phyloP scores from a whole-genome alignment of 2,797 vertebrate genomes.

The Hypotaenidia philippensis region DNA sequence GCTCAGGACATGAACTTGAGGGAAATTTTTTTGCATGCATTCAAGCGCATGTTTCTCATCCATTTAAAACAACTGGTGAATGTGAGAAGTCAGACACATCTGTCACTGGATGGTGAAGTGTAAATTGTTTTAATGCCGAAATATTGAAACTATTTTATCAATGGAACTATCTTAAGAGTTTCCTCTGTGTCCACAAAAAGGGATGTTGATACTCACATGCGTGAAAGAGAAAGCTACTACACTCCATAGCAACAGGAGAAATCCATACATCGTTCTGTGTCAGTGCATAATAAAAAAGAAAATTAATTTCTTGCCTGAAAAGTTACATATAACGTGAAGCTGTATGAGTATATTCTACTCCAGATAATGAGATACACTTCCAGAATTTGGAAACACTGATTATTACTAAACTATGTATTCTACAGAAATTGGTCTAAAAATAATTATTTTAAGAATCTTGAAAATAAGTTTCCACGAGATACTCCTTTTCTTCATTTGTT shows the following conservation, averaged over 20 bases:
- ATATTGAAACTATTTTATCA: not conserved
- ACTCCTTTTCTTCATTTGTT: not conserved
- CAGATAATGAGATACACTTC: not conserved
- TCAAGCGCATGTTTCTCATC: not conserved
- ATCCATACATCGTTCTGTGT: not conserved
- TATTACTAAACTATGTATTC: not conserved
- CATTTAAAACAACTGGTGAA: not conserved
- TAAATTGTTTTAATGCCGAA: not conserved
- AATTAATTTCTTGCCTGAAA: not conserved
- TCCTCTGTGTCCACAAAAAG: not conserved
- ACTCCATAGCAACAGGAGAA: not conserved
- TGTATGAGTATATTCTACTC: not conserved
- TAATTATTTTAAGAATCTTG: not conserved
- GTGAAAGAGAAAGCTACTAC: not conserved
- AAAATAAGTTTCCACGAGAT: not conserved
- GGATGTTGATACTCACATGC: not conserved
- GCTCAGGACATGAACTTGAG: not conserved
- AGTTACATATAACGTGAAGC: not conserved
- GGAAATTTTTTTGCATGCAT: not conserved
- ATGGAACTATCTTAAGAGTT: not conserved
- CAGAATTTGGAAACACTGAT: not conserved
- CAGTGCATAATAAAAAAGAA: not conserved
- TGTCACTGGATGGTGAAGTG: not conserved
- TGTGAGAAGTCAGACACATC: not conserved
- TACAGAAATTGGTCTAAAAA: too few species aligned